Percentiles rank a stretch among this genome's conserved stretches.
These are phyloP conservation scores for Rhinichthys osculus DNA, from an alignment of 2,797 vertebrate species.

Conservation along the genomic window DNA sequence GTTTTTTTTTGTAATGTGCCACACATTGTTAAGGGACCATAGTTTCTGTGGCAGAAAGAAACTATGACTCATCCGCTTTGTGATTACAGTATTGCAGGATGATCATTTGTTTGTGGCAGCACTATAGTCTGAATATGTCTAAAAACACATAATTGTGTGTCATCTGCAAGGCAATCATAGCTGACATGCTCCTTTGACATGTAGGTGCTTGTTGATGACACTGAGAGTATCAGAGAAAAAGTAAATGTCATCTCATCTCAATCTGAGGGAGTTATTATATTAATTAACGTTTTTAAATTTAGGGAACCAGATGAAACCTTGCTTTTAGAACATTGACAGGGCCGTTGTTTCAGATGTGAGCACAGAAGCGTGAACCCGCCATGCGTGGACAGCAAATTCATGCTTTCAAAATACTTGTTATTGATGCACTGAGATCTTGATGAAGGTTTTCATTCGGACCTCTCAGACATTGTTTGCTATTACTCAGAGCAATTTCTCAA, in stretches of 20 bases:
- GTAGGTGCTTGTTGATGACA: conserved; percentile 45
- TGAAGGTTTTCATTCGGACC: conserved; percentile 43
- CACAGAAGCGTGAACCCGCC: conserved; percentile 5
- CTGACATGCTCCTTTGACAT: conserved; percentile 36
- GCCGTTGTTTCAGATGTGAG: conserved; percentile 1
- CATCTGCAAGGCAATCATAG: conserved; percentile 24
- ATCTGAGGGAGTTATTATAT: not conserved
- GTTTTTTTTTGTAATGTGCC: conserved; percentile 13
- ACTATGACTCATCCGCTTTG: conserved; percentile 28
- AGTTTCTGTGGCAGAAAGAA: conserved; percentile 5
- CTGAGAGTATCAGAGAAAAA: not conserved
- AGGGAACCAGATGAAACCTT: conserved; percentile 7
- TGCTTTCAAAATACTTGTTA: conserved; percentile 41
- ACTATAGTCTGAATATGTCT: conserved; percentile 39
- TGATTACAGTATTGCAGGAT: conserved; percentile 33
- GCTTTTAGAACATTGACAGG: conserved; percentile 14
- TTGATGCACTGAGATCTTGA: conserved; percentile 41
- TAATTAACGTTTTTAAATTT: conserved; percentile 15
- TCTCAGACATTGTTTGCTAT: conserved; percentile 42
- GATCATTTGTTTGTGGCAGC: conserved; percentile 44
- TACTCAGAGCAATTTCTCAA: conserved; percentile 43
- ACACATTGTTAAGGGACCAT: not conserved
- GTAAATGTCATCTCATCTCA: conserved; percentile 33
- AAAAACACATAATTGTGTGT: conserved; percentile 43
- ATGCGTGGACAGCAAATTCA: conserved; percentile 21